Percentiles rank a stretch among this genome's conserved stretches.
These are phyloP conservation scores for Caenorhabditis uteleia DNA, from an alignment of 2,888 invertebrate species.

Conservation along the genomic window DNA sequence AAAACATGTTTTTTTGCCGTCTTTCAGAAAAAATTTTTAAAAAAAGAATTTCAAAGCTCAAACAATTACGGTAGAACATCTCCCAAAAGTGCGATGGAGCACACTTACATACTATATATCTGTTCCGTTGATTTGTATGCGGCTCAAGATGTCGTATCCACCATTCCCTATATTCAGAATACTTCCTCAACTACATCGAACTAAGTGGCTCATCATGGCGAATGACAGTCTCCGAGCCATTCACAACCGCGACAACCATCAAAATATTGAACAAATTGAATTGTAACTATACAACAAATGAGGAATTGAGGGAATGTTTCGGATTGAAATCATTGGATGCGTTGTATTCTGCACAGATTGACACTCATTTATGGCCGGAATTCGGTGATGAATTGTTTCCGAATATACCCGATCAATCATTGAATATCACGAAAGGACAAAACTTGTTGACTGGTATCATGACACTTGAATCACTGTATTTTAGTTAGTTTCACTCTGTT, in stretches of 20 bases:
- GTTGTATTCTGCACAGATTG: conserved; percentile 6
- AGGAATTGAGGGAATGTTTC: background rate
- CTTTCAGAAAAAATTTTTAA: no score
- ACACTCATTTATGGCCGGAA: conserved; percentile 18
- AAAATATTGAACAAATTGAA: background rate
- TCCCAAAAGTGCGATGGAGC: no score
- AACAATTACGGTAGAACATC: no score
- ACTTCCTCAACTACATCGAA: conserved; percentile 23
- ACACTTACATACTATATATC: no score
- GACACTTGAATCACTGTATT: conserved; percentile 25
- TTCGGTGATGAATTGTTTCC: conserved; percentile 32
- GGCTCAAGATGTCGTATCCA: no score
- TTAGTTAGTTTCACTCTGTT: conserved; percentile 8
- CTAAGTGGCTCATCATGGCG: conserved; percentile 20
- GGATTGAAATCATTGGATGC: background rate
- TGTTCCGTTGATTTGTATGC: no score
- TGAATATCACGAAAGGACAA: conserved; percentile 5
- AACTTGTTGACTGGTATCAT: conserved; percentile 17
- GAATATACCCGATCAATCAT: conserved; percentile 4
- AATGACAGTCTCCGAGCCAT: no score
- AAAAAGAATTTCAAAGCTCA: no score
- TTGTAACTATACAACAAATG: background rate
- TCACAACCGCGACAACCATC: background rate
- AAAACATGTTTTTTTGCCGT: no score
- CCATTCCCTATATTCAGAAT: no score